Evolutionary conservation across 2,888 invertebrate genomes (phyloP).

Genomic region (Cylindroiulus punctatus): DNA sequence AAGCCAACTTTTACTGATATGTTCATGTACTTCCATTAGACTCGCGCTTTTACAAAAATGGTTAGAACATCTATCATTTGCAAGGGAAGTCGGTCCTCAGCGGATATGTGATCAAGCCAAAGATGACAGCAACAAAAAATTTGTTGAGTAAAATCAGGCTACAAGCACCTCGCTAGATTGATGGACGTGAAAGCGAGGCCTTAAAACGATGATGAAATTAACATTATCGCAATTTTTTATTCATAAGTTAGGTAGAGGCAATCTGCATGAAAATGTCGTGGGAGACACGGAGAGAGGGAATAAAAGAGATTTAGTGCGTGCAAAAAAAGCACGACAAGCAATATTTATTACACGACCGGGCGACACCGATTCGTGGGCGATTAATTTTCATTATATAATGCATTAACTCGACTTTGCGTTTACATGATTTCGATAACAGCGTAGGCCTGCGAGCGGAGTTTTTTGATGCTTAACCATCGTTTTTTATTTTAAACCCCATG

Average conservation of each 20-base stretch:
- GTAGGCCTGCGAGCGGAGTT: not conserved
- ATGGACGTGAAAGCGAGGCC: conserved; percentile 12
- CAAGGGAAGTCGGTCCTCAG: conserved; percentile 16
- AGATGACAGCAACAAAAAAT: conserved; percentile 43
- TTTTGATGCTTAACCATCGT: not conserved
- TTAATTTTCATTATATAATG: conserved; percentile 44
- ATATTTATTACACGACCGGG: conserved; percentile 43
- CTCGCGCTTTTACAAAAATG: not conserved
- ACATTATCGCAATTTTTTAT: conserved; percentile 33
- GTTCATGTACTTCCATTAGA: conserved; percentile 21
- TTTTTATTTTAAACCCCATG: conserved; percentile 23
- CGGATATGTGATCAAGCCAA: conserved; percentile 31
- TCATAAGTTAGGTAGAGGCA: conserved; percentile 47
- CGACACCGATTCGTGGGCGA: conserved; percentile 19
- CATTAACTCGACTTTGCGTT: conserved; percentile 17
- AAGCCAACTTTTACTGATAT: not conserved
- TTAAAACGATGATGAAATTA: conserved; percentile 28
- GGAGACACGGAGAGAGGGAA: conserved; percentile 23
- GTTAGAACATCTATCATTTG: not conserved
- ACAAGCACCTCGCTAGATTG: not conserved
- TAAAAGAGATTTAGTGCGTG: not conserved
- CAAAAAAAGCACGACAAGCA: conserved; percentile 13
- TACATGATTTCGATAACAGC: conserved; percentile 21
- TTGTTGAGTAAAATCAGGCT: not conserved
- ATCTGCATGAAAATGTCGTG: conserved; percentile 26